These are phyloP conservation scores for Phytoseiulus persimilis DNA, from an alignment of 2,888 invertebrate genomes.

Conservation along the genomic window DNA sequence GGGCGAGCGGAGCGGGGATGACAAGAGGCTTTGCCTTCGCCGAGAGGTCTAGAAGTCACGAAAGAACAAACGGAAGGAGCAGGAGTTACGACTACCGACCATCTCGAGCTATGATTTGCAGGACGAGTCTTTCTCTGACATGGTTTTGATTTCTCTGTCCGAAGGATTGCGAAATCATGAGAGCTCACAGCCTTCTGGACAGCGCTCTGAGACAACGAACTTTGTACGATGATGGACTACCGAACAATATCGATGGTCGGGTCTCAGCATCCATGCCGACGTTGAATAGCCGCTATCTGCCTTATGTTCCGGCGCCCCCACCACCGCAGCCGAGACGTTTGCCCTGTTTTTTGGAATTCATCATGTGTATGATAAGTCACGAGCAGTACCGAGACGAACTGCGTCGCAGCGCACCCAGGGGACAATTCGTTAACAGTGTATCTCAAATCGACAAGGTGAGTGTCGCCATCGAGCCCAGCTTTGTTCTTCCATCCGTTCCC, in stretches of 20 bases:
- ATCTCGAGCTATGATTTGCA: too few relatives aligned
- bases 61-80: neutral
- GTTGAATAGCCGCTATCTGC: neutral
- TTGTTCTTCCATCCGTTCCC: neutral
- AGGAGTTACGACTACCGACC: too few relatives aligned
- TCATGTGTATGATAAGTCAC: constrained; percentile 43
- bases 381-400: constrained; percentile 45
- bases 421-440: constrained; percentile 48
- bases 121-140: neutral
- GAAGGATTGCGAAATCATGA: constrained; percentile 31
- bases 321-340: constrained; percentile 25
- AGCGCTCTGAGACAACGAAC: constrained; percentile 22
- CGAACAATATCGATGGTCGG: neutral
- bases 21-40: neutral
- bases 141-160: neutral
- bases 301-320: constrained; percentile 25
- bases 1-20: neutral
- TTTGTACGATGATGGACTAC: neutral
- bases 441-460: constrained; percentile 53
- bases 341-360: constrained; percentile 26
- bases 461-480: neutral
- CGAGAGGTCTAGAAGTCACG: neutral
- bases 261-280: constrained; percentile 23
- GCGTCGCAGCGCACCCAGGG: constrained; percentile 42
- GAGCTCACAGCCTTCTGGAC: constrained; percentile 21